Evolutionary conservation across 2,888 invertebrate species (phyloP).

Genomic region (Lacanobia oleracea): DNA sequence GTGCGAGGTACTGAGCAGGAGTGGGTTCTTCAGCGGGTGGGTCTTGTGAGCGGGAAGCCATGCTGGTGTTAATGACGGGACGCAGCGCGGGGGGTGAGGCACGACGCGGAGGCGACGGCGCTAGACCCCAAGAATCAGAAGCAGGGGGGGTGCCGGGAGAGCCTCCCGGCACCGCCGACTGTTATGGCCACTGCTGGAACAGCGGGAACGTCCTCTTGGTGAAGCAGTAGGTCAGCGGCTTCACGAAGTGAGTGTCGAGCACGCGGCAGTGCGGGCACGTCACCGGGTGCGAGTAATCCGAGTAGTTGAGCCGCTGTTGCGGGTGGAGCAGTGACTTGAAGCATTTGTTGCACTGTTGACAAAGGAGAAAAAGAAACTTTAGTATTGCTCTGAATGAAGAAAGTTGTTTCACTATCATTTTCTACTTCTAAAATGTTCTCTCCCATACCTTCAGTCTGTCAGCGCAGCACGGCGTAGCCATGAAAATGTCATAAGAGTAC

Average conservation of each 20-base stretch:
- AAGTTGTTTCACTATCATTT: too few relatives aligned
- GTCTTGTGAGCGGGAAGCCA: slow-evolving; percentile 82
- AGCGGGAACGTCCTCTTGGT: slow-evolving; percentile 93
- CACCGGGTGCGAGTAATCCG: slow-evolving; percentile 98
- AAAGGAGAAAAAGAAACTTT: slow-evolving; percentile 51
- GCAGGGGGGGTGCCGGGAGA: slow-evolving; percentile 88
- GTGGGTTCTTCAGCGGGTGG: slow-evolving; percentile 73
- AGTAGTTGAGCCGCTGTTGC: slow-evolving; percentile 96
- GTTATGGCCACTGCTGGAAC: slow-evolving; percentile 96
- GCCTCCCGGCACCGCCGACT: slow-evolving; percentile 93
- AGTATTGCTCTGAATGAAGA: neutral
- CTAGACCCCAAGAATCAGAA: slow-evolving; percentile 81
- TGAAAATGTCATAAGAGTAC: slow-evolving; percentile 99
- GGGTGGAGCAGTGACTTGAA: slow-evolving; percentile 96
- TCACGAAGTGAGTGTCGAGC: slow-evolving; percentile 98
- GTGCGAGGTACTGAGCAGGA: slow-evolving; percentile 74
- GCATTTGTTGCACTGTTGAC: slow-evolving; percentile 97
- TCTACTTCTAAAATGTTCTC: too few relatives aligned
- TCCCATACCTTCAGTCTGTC: slow-evolving; percentile 95
- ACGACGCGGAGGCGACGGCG: slow-evolving; percentile 84
- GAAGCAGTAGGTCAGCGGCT: slow-evolving; percentile 96
- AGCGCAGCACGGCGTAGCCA: slow-evolving; percentile 98
- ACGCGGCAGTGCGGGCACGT: slow-evolving; percentile 97
- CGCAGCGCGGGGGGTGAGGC: slow-evolving; percentile 86
- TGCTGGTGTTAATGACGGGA: slow-evolving; percentile 89